These are phyloP conservation scores for Morinoia aosen DNA, from an alignment of 2,888 invertebrate species.

Conservation along the genomic window DNA sequence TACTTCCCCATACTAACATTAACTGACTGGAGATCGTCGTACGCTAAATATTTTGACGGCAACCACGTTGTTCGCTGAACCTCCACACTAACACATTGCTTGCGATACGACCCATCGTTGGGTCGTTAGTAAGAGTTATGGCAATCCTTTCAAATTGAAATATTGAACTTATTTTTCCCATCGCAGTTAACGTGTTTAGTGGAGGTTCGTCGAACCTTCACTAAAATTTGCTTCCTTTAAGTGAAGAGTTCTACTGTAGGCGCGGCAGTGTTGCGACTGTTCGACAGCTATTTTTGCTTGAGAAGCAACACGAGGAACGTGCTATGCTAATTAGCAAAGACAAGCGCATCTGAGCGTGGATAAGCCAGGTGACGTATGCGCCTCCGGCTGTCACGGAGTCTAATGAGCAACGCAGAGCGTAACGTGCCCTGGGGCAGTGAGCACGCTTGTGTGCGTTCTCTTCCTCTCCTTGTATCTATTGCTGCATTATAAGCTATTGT, in stretches of 20 bases:
- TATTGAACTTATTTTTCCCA: background rate
- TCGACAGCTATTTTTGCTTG: background rate
- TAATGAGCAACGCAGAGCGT: background rate
- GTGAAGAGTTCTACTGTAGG: background rate
- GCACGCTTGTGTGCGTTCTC: background rate
- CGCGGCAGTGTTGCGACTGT: background rate
- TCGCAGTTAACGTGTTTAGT: background rate
- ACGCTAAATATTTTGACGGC: too few relatives aligned
- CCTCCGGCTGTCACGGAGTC: background rate
- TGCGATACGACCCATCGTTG: too few relatives aligned
- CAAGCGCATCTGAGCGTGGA: slow-evolving; percentile 42
- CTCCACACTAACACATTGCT: too few relatives aligned
- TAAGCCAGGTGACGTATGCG: slow-evolving; percentile 5
- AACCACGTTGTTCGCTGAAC: too few relatives aligned
- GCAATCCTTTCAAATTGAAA: too few relatives aligned
- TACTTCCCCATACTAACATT: too few relatives aligned
- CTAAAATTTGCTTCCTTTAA: background rate
- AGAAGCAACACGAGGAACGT: background rate
- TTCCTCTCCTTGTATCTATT: too few relatives aligned
- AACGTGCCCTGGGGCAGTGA: background rate
- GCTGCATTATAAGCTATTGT: too few relatives aligned
- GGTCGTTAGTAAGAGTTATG: too few relatives aligned
- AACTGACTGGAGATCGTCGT: too few relatives aligned
- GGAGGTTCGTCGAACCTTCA: too few relatives aligned
- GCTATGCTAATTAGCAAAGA: slow-evolving; percentile 26